These are phyloP conservation scores for Euwallacea fornicatus DNA, from an alignment of 1,140 invertebrate genomes.

Conservation along the genomic window DNA sequence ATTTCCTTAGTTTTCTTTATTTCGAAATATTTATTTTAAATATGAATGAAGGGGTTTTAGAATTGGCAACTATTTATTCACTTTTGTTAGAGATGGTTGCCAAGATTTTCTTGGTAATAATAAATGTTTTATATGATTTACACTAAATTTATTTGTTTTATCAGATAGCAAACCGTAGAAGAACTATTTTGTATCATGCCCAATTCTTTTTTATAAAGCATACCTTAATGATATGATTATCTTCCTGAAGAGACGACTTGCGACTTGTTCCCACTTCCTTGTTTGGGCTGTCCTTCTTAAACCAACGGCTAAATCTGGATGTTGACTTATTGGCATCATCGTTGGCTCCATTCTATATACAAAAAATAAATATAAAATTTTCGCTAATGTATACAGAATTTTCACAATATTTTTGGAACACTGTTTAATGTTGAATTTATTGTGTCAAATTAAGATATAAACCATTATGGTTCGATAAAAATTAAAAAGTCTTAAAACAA, in stretches of 20 bases:
- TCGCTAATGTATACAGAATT: neutral
- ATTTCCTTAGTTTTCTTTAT: no score
- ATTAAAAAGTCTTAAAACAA: neutral
- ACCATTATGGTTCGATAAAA: neutral
- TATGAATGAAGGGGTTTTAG: no score
- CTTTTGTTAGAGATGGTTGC: no score
- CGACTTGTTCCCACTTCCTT: slow-evolving; percentile 57
- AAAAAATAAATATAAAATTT: slow-evolving; percentile 8
- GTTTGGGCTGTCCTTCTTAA: slow-evolving; percentile 58
- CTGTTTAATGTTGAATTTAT: neutral
- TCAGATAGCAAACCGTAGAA: neutral
- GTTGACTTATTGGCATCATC: slow-evolving; percentile 55
- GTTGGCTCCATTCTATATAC: slow-evolving; percentile 58
- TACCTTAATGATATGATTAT: slow-evolving; percentile 61
- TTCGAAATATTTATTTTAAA: no score
- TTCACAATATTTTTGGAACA: no score
- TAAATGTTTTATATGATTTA: no score
- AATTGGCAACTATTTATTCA: no score
- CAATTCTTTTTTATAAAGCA: neutral
- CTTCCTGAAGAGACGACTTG: slow-evolving; percentile 65
- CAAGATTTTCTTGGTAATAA: no score
- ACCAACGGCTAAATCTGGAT: slow-evolving; percentile 65
- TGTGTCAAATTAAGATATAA: slow-evolving; percentile 1
- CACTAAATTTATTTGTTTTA: no score
- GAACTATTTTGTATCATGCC: neutral